These are phyloP conservation scores for Burhinus bistriatus DNA, from an alignment of 2,113 vertebrate species.

Conservation along the genomic window DNA sequence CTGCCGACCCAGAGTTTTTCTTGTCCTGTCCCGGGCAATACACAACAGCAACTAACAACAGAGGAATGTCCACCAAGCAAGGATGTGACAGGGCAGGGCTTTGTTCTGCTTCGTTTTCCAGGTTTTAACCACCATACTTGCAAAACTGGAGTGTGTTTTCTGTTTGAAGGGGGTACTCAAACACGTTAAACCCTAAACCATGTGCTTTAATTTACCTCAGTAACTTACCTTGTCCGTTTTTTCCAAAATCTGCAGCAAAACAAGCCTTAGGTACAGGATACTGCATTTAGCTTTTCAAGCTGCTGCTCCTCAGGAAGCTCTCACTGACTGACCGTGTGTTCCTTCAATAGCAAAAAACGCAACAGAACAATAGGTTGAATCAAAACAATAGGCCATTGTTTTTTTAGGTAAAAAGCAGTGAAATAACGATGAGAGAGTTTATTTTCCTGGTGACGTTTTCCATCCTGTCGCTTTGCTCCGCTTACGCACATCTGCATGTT, in stretches of 20 bases:
- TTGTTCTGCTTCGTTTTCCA: background rate
- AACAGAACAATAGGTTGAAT: conserved; percentile 41
- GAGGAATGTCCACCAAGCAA: background rate
- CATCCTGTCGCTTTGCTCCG: conserved; percentile 15
- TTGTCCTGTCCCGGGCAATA: background rate
- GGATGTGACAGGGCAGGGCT: background rate
- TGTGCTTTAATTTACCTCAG: background rate
- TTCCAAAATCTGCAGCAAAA: conserved; percentile 24
- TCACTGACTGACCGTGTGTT: background rate
- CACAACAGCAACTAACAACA: background rate
- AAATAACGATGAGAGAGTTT: conserved; percentile 52
- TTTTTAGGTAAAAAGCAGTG: conserved; percentile 37
- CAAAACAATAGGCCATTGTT: conserved; percentile 57
- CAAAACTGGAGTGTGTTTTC: background rate
- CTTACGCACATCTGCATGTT: conserved; percentile 33
- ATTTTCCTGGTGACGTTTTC: conserved; percentile 56
- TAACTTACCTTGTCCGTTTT: background rate
- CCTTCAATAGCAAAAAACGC: conserved; percentile 25
- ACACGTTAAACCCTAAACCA: background rate
- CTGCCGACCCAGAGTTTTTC: background rate
- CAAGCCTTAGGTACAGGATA: conserved; percentile 5
- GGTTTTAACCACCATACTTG: background rate
- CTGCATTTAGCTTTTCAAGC: conserved; percentile 16
- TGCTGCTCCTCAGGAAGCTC: conserved; percentile 46
- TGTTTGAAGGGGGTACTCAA: background rate